phyloP scores from a whole-genome alignment of 2,797 vertebrate species.

The Orestias chungarensis region DNA sequence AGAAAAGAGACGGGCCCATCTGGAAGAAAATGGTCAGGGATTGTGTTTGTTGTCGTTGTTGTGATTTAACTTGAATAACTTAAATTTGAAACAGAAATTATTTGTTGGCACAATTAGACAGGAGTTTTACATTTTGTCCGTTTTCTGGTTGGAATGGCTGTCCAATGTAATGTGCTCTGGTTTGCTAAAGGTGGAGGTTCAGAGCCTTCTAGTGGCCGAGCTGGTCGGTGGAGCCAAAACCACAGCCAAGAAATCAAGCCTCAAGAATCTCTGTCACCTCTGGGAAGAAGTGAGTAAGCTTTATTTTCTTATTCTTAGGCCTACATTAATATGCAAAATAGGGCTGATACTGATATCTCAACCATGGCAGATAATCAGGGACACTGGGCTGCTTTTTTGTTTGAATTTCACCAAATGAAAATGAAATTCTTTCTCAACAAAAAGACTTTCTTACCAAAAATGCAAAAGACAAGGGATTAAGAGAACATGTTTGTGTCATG shows the following conservation, averaged over 20 bases:
- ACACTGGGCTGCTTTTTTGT: too few species aligned
- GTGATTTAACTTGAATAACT: not conserved
- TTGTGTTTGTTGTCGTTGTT: not conserved
- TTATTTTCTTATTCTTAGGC: not conserved
- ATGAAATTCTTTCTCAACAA: too few species aligned
- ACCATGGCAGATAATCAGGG: too few species aligned
- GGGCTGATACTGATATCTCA: too few species aligned
- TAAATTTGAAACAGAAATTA: not conserved
- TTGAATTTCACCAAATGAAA: too few species aligned
- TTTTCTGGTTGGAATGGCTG: too few species aligned
- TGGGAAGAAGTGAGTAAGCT: conserved; percentile 86
- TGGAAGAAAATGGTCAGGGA: conserved; percentile 92
- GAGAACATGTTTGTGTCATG: too few species aligned
- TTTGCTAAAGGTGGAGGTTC: conserved; percentile 89
- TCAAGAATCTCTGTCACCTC: conserved; percentile 88
- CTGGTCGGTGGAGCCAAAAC: conserved; percentile 90
- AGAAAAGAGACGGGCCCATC: conserved; percentile 86
- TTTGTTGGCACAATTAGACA: not conserved
- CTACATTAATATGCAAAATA: not conserved
- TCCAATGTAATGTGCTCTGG: not conserved
- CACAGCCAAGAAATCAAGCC: conserved; percentile 83
- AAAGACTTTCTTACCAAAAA: too few species aligned
- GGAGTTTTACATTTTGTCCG: not conserved
- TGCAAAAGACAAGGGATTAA: too few species aligned
- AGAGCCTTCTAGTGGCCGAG: conserved; percentile 90